phyloP scores from a whole-genome alignment of 2,113 vertebrate genomes.

The Rhodinocichla rosea region DNA sequence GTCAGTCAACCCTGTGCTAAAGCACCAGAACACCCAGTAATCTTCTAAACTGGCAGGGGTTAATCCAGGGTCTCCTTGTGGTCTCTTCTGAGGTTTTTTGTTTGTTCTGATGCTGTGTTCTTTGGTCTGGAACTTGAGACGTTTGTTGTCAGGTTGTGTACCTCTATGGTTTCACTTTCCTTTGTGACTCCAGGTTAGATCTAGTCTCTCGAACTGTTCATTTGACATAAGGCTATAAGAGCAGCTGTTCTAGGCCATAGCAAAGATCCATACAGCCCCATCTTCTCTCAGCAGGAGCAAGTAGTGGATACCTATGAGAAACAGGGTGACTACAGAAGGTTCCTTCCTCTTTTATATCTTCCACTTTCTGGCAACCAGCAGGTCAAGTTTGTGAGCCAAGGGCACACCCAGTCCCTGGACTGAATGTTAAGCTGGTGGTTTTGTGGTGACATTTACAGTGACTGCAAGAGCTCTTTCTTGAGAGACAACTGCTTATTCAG shows the following conservation, averaged over 20 bases:
- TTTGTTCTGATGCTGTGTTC: background rate
- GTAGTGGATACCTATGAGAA: background rate
- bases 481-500: background rate
- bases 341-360: background rate
- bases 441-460: background rate
- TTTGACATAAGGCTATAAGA: background rate
- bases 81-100: background rate
- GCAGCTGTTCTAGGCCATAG: background rate
- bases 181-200: background rate
- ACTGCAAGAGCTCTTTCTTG: background rate
- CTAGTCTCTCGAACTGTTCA: background rate
- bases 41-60: background rate
- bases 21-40: background rate
- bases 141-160: background rate
- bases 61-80: background rate
- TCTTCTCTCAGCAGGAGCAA: background rate
- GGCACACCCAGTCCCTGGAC: background rate
- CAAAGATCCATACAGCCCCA: background rate
- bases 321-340: conserved; percentile 1
- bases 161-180: conserved; percentile 30
- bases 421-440: background rate
- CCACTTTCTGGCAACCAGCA: background rate
- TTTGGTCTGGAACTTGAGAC: background rate
- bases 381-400: background rate
- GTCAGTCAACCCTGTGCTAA: background rate